Percentiles rank a stretch among this genome's conserved stretches.
Evolutionary conservation across 2,888 invertebrate genomes (phyloP).

Genomic region (Caenorhabditis plicata): DNA sequence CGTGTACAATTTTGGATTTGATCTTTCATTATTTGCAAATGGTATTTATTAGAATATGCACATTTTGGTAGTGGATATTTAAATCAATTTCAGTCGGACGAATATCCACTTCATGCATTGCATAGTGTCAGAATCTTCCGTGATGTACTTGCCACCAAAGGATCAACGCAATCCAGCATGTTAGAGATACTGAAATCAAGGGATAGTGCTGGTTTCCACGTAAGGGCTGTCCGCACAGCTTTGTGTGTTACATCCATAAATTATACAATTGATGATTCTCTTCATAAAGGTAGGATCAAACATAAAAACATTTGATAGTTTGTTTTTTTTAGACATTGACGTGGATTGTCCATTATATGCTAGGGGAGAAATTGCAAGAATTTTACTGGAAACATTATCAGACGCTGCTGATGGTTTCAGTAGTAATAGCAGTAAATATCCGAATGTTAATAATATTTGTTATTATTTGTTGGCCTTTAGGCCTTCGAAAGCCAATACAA

Average conservation of each 20-base stretch:
- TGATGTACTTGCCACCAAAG: conserved; percentile 40
- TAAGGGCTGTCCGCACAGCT: conserved; percentile 23
- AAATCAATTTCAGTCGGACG: conserved; percentile 27
- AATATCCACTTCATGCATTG: conserved; percentile 43
- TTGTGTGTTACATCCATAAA: conserved; percentile 20
- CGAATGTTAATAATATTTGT: conserved; percentile 17
- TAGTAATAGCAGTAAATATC: not conserved
- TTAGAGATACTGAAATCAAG: conserved; percentile 24
- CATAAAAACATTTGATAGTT: conserved; percentile 3
- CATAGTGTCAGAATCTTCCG: conserved; percentile 51
- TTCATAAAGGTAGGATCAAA: conserved; percentile 11
- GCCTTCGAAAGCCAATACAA: conserved; percentile 15
- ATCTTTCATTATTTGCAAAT: conserved; percentile 42
- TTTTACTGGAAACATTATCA: conserved; percentile 45
- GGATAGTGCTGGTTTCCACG: conserved; percentile 9
- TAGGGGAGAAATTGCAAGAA: conserved; percentile 55
- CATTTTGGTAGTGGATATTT: not conserved
- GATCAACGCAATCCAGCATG: conserved; percentile 41
- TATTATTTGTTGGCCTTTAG: conserved; percentile 31
- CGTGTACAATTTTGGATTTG: conserved; percentile 35
- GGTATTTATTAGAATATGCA: conserved; percentile 7
- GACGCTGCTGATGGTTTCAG: conserved; percentile 12
- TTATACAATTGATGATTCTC: conserved; percentile 30
- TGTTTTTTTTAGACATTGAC: conserved; percentile 26
- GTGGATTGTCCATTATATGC: conserved; percentile 14